phyloP scores from a whole-genome alignment of 2,888 invertebrate genomes.

The Anagyrus pseudococci region DNA sequence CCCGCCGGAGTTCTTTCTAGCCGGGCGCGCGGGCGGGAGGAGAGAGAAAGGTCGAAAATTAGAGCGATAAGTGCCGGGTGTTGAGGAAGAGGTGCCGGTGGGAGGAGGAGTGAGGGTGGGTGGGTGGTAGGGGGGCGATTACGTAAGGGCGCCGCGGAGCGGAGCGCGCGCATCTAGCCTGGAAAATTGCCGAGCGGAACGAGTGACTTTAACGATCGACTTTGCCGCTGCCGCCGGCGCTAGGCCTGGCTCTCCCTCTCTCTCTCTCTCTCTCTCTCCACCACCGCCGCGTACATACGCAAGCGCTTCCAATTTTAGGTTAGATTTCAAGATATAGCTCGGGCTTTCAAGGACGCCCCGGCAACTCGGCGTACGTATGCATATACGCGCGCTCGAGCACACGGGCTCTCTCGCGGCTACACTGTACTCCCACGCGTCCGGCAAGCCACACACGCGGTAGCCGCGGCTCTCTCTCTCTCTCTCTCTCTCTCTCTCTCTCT shows the following conservation, averaged over 20 bases:
- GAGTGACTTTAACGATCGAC: conserved; percentile 35
- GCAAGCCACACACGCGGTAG: too few species aligned
- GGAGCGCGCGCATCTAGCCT: conserved; percentile 22
- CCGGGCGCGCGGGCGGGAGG: conserved; percentile 4
- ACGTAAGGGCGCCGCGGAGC: neutral
- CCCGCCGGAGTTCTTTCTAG: conserved; percentile 39
- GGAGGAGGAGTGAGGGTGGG: too few species aligned
- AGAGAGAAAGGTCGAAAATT: conserved; percentile 33
- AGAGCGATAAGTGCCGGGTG: conserved; percentile 24
- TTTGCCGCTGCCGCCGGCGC: conserved; percentile 4
- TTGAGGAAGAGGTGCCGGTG: neutral
- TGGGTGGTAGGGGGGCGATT: too few species aligned
- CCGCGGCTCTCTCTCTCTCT: too few species aligned
- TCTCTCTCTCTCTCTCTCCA: too few species aligned
- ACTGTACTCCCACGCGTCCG: too few species aligned
- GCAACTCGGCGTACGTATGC: neutral
- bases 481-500: too few species aligned
- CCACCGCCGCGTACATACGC: neutral
- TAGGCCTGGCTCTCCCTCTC: too few species aligned
- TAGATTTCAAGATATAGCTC: conserved; percentile 35
- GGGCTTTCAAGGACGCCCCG: conserved; percentile 13
- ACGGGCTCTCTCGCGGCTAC: too few species aligned
- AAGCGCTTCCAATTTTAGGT: conserved; percentile 31
- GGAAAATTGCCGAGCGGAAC: conserved; percentile 37
- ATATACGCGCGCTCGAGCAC: neutral